Base-by-base conservation (phyloP, 2,888 invertebrate species). In the Standfussiana lucernea region DNA sequence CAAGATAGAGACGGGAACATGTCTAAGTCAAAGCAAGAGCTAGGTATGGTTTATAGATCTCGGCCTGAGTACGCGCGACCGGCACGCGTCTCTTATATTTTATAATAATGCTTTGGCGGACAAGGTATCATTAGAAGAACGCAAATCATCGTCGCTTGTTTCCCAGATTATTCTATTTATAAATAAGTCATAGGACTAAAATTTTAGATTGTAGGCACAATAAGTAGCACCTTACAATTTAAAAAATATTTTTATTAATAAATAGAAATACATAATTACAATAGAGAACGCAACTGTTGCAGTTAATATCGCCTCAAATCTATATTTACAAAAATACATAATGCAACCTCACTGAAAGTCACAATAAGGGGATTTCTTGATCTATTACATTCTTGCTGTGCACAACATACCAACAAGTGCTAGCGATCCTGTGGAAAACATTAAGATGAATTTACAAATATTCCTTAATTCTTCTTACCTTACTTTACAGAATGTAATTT, bases 401-500 rank as follows among this genome's bases (percentile, higher is more conserved):
- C 35, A 62, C n/a, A 62, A 18, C n/a, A 42, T 5, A 35, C 18
- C 8, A 21, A 50, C 10, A 40, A 37, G 13, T 53, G n/a, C 21
- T 45, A 37, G 40, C 24, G 35, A 45, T 21, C 68, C 69, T 47
- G 28, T 42, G 4, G 18, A 18, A 24, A 11, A 68, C 10, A 59
- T n/a, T 37, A n/a, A 59, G 10, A 21, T 37, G 28, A 1, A 37
- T 28, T 6, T 50, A 69, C 32, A 64, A 70, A 32, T 78, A 53
- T 64, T 15, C 8, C 13, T 47, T 40, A 79, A 50, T 50, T 53
- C 35, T 50, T 24, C n/a, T n/a, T 2, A 18, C 32, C 1, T 72
- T 79, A 66, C 68, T 62, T 62, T 83, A 15, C 28, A 18, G 32
- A 77, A n/a, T 15, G 7, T 69, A 91, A 85, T 82, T 83, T 90